Evolutionary conservation across 2,113 vertebrate genomes (phyloP).

Genomic region (Percopsis transmontana): DNA sequence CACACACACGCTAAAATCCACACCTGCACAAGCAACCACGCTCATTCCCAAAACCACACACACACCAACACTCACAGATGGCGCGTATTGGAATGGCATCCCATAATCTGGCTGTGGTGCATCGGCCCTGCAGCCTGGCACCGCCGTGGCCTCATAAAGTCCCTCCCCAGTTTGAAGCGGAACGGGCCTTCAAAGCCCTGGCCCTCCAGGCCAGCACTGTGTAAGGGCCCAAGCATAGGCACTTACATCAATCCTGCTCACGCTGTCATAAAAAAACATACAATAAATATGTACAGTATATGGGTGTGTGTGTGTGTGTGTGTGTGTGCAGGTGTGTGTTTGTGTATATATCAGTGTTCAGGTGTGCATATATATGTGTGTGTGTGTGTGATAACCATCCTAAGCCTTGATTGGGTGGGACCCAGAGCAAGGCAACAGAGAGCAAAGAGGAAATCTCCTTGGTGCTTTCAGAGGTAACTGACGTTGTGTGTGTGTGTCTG

Average conservation of each 20-base stretch:
- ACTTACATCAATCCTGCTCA: constrained; percentile 49
- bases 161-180: constrained; percentile 57
- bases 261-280: constrained; percentile 59
- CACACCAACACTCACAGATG: constrained; percentile 56
- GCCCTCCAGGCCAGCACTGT: constrained; percentile 46
- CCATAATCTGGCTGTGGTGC: constrained; percentile 52
- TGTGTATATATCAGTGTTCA: too few relatives aligned
- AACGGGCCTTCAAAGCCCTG: constrained; percentile 56
- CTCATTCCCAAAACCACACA: neutral
- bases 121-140: constrained; percentile 56
- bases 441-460: too few relatives aligned
- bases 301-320: neutral
- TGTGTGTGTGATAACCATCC: too few relatives aligned
- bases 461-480: too few relatives aligned
- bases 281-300: neutral
- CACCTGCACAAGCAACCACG: neutral
- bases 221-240: constrained; percentile 39
- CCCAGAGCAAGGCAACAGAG: too few relatives aligned
- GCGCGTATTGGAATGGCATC: constrained; percentile 57
- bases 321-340: neutral
- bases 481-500: neutral
- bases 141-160: constrained; percentile 61
- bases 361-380: too few relatives aligned
- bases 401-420: too few relatives aligned
- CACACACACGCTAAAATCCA: neutral